Conservation (phyloP, 1,140 invertebrate genomes). For the Bactericera cockerelli region DNA sequence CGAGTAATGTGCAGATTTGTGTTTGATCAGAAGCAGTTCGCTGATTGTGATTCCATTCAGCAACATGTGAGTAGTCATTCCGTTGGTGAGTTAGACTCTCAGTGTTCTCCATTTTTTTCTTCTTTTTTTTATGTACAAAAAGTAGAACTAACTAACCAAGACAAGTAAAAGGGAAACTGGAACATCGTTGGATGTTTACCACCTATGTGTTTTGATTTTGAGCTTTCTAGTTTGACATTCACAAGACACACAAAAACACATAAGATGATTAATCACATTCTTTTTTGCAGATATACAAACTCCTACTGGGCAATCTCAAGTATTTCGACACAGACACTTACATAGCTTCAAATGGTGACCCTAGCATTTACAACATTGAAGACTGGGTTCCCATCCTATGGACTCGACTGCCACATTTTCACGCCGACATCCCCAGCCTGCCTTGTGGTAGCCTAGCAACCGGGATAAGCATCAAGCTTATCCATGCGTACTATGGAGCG, state of each 20-base stretch:
- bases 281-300: background rate
- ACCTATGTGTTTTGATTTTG: no score
- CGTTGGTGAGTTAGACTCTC: no score
- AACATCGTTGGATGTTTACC: no score
- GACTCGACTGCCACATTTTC: background rate
- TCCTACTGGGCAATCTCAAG: background rate
- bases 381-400: conserved; percentile 18
- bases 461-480: conserved; percentile 34
- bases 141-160: no score
- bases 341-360: conserved; percentile 13
- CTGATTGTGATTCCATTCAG: no score
- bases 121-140: no score
- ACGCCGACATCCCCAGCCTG: conserved; percentile 15
- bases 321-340: background rate
- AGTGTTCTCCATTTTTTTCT: no score
- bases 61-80: no score
- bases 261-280: background rate
- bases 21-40: no score
- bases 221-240: background rate
- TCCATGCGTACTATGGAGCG: conserved; percentile 33
- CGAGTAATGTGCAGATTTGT: no score
- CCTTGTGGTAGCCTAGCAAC: conserved; percentile 31
- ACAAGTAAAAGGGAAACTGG: no score
- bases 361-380: conserved; percentile 5
- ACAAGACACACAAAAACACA: background rate